These are phyloP conservation scores for Phrynosoma platyrhinos DNA, from an alignment of 2,113 vertebrate genomes.

Conservation along the genomic window DNA sequence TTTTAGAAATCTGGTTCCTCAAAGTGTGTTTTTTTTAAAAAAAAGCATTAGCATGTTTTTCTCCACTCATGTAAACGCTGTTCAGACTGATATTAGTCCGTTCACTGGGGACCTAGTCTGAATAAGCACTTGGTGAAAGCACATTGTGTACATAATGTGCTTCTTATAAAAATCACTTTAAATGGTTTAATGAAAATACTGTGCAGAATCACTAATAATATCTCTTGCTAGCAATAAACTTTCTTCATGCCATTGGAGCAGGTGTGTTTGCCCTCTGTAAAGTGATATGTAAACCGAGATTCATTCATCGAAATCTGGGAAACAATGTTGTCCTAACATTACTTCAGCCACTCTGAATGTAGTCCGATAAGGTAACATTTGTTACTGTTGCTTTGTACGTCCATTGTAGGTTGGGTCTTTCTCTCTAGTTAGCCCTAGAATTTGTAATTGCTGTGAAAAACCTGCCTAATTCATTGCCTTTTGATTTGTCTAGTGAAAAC, in stretches of 20 bases:
- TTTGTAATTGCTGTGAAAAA: too few relatives aligned
- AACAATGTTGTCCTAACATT: neutral
- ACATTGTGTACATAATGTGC: neutral
- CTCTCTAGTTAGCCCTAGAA: too few relatives aligned
- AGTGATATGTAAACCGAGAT: too few relatives aligned
- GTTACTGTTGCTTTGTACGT: neutral
- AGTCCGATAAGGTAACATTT: neutral
- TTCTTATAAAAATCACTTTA: neutral
- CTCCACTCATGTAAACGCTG: neutral
- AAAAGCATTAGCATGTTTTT: neutral
- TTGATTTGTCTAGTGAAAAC: neutral
- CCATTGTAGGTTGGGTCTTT: too few relatives aligned
- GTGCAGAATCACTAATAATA: neutral
- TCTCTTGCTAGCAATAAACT: neutral
- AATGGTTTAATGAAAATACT: neutral
- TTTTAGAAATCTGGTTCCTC: slow-evolving; percentile 46
- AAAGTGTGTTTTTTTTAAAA: neutral
- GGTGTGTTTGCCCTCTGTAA: neutral
- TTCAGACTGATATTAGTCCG: neutral
- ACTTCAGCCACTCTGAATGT: neutral
- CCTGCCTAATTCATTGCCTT: neutral
- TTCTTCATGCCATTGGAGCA: neutral
- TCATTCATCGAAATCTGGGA: neutral
- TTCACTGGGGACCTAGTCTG: neutral
- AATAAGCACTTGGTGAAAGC: too few relatives aligned